phyloP scores from a whole-genome alignment of 2,888 invertebrate genomes.

The Dexiosoma caninum region DNA sequence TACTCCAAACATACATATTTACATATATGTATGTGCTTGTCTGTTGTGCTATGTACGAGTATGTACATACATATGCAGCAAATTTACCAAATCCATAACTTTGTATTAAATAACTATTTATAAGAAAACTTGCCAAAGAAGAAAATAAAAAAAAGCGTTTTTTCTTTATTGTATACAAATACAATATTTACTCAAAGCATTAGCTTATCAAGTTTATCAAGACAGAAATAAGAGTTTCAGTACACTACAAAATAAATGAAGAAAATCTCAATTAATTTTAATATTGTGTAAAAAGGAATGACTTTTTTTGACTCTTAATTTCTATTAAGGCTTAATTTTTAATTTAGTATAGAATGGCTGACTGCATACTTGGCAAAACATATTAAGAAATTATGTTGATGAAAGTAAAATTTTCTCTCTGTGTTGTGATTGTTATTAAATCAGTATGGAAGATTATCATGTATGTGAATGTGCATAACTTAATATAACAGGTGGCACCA shows the following conservation, averaged over 20 bases:
- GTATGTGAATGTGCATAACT: not conserved
- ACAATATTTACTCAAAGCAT: slow-evolving; percentile 46
- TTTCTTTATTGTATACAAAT: slow-evolving; percentile 22
- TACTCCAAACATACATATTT: too few species aligned
- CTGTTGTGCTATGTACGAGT: not conserved
- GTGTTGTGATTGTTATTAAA: slow-evolving; percentile 4
- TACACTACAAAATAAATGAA: slow-evolving; percentile 30
- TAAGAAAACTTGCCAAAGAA: slow-evolving; percentile 17
- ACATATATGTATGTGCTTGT: too few species aligned
- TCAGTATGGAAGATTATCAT: not conserved
- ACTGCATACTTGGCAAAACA: too few species aligned
- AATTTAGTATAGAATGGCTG: too few species aligned
- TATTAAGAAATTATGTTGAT: too few species aligned
- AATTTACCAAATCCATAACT: slow-evolving; percentile 14
- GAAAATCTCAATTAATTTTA: too few species aligned
- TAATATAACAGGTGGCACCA: slow-evolving; percentile 1
- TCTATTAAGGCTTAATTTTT: too few species aligned
- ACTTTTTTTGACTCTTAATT: too few species aligned
- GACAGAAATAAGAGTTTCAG: not conserved
- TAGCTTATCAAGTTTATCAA: slow-evolving; percentile 44
- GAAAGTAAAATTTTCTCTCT: not conserved
- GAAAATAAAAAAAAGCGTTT: not conserved
- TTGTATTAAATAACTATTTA: slow-evolving; percentile 32
- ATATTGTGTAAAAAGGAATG: too few species aligned
- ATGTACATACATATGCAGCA: not conserved